These are phyloP conservation scores for Eupithecia centaureata DNA, from an alignment of 2,888 invertebrate species.

Conservation along the genomic window DNA sequence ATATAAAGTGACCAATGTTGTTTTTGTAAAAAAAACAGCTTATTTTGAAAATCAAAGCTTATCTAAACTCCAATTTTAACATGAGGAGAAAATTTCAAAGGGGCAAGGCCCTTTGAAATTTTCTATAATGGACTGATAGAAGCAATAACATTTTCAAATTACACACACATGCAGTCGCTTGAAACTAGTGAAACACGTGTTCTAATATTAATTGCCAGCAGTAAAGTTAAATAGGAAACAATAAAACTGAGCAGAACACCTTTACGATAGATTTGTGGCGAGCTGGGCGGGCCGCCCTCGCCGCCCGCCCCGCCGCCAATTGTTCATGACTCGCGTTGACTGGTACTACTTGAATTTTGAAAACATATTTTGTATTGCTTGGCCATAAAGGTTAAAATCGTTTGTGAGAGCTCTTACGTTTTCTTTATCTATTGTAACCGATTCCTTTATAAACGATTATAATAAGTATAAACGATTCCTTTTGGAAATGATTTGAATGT, in stretches of 20 bases:
- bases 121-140: background rate
- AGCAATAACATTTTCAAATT: conserved; percentile 4
- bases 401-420: background rate
- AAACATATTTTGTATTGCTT: background rate
- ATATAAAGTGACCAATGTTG: no score
- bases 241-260: conserved; percentile 47
- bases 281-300: conserved; percentile 71
- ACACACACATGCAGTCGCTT: conserved; percentile 21
- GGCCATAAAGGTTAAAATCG: background rate
- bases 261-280: conserved; percentile 47
- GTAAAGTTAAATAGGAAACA: conserved; percentile 41
- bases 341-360: background rate
- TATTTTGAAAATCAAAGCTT: background rate
- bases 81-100: no score
- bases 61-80: background rate
- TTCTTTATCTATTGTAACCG: background rate
- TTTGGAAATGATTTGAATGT: background rate
- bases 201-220: conserved; percentile 31
- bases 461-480: no score
- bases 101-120: no score
- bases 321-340: conserved; percentile 20
- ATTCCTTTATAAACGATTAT: no score
- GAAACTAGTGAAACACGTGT: conserved; percentile 36
- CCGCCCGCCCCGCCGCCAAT: conserved; percentile 39
- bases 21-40: no score